Evolutionary conservation across 2,797 vertebrate species (phyloP).

Genomic region (Hydrolagus colliei): DNA sequence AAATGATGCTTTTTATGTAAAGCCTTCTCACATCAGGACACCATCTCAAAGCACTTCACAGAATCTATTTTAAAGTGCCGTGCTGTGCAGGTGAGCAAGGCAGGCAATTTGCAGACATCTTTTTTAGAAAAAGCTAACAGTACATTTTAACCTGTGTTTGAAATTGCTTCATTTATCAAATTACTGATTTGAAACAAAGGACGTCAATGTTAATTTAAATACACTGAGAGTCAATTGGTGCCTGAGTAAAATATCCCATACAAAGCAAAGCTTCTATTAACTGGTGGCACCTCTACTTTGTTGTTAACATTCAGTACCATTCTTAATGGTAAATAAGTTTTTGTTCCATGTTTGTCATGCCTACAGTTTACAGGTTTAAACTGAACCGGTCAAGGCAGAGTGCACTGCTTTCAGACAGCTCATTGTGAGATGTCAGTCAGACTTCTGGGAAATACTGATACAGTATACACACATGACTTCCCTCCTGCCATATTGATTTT

Average conservation of each 20-base stretch:
- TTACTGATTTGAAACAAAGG: not conserved
- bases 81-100: not conserved
- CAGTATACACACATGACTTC: slow-evolving; percentile 27
- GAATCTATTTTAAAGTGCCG: not conserved
- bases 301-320: not conserved
- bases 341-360: not conserved
- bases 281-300: not conserved
- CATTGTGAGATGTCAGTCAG: slow-evolving; percentile 32
- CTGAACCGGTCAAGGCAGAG: not conserved
- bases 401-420: slow-evolving; percentile 31
- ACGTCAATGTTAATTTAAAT: not conserved
- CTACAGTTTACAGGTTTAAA: not conserved
- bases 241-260: not conserved
- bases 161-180: not conserved
- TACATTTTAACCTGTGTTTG: not conserved
- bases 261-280: not conserved
- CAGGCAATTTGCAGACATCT: not conserved
- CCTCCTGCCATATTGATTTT: slow-evolving; percentile 38
- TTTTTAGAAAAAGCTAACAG: not conserved
- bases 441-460: slow-evolving; percentile 34
- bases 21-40: not conserved
- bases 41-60: not conserved
- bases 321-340: not conserved
- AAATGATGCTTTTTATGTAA: too few relatives aligned
- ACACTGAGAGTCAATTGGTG: not conserved